A percentile compares a stretch with the other conserved stretches of the same genome.
Conservation (phyloP, 2,888 invertebrate species). For the Nemurella pictetii region DNA sequence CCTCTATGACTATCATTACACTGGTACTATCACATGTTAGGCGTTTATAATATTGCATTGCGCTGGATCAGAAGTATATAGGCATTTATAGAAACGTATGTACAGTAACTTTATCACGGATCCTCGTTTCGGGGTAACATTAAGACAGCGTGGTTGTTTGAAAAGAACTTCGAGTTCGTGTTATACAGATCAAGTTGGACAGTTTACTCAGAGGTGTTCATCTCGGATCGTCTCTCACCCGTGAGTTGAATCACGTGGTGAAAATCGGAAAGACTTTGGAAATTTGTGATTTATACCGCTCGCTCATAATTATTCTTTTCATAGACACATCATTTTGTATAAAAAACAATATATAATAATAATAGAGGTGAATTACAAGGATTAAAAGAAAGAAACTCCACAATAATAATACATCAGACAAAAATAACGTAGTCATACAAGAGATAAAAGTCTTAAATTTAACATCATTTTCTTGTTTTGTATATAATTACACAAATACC, state of each 20-base stretch:
- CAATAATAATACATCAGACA: slow-evolving; percentile 1
- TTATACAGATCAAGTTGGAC: too few relatives aligned
- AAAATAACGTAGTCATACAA: background rate
- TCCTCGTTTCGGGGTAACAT: too few relatives aligned
- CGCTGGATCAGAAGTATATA: background rate
- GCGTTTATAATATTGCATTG: slow-evolving; percentile 27
- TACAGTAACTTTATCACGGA: too few relatives aligned
- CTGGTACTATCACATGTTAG: slow-evolving; percentile 28
- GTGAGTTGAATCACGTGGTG: too few relatives aligned
- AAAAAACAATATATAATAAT: slow-evolving; percentile 20
- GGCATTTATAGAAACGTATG: background rate
- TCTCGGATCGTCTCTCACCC: too few relatives aligned
- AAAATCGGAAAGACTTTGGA: too few relatives aligned
- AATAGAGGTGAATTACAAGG: too few relatives aligned
- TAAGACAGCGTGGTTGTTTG: too few relatives aligned
- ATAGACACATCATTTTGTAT: slow-evolving; percentile 3
- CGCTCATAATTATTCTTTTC: too few relatives aligned
- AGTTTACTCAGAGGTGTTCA: too few relatives aligned
- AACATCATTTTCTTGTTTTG: slow-evolving; percentile 1
- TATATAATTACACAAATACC: slow-evolving; percentile 11
- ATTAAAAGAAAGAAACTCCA: background rate
- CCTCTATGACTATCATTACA: slow-evolving; percentile 17
- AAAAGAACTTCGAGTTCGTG: too few relatives aligned
- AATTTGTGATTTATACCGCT: too few relatives aligned
- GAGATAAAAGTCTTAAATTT: background rate